phyloP scores from a whole-genome alignment of 2,113 vertebrate species.

The Ailuropoda melanoleuca region DNA sequence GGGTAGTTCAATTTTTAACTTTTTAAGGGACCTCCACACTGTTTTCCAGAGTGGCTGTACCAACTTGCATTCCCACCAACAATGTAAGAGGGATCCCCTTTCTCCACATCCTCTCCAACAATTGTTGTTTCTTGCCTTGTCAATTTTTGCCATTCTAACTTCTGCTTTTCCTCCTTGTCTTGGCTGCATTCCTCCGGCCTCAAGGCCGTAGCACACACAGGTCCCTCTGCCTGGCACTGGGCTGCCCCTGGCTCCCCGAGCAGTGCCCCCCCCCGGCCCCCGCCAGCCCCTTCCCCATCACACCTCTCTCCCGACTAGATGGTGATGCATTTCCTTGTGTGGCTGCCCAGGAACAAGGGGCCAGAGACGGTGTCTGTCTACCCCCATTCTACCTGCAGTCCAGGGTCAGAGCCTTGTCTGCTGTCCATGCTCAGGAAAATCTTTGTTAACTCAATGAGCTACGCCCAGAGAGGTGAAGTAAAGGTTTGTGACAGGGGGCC shows the following conservation, averaged over 20 bases:
- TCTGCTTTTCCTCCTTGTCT: no score
- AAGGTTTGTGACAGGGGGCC: background rate
- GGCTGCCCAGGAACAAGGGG: background rate
- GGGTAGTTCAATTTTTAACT: no score
- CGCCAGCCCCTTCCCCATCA: background rate
- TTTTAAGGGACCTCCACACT: no score
- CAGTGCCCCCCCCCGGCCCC: background rate
- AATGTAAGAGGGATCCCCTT: no score
- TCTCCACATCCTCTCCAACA: no score
- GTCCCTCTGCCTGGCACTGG: background rate
- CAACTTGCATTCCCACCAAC: no score
- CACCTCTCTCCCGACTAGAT: rapidly evolving
- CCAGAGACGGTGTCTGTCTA: rapidly evolving
- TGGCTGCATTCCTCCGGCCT: background rate
- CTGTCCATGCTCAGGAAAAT: background rate
- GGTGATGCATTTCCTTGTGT: rapidly evolving
- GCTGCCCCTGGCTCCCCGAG: background rate
- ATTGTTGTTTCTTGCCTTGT: no score
- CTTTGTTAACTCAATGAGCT: background rate
- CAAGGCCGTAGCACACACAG: background rate
- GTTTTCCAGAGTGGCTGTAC: no score
- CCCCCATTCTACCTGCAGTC: background rate
- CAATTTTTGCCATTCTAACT: no score
- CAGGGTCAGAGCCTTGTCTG: background rate
- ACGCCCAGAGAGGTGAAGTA: background rate